Percentiles rank a stretch among this genome's conserved stretches.
These are phyloP conservation scores for Luffia ferchaultella DNA, from an alignment of 2,888 invertebrate genomes.

Conservation along the genomic window DNA sequence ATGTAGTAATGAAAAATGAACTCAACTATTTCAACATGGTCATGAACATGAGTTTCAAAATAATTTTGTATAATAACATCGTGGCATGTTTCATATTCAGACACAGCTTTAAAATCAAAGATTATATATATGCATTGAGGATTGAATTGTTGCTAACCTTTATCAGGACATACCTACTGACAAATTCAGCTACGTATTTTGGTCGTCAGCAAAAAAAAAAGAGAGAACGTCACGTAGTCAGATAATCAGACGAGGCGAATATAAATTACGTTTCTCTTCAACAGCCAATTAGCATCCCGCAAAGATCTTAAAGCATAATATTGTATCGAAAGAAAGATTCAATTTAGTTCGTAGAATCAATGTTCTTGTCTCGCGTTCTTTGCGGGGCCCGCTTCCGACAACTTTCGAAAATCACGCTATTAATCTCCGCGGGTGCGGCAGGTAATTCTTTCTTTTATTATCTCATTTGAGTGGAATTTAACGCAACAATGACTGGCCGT, in stretches of 20 bases:
- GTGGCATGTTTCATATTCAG: too few relatives aligned
- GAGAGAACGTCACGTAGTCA: conserved; percentile 2
- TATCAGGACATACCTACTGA: too few relatives aligned
- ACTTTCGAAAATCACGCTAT: conserved; percentile 26
- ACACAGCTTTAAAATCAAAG: too few relatives aligned
- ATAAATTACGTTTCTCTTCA: conserved; percentile 10
- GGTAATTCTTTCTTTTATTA: conserved; percentile 29
- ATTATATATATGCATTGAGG: too few relatives aligned
- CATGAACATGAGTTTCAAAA: too few relatives aligned
- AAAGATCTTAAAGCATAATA: conserved; percentile 3
- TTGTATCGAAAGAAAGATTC: conserved; percentile 8
- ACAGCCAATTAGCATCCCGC: conserved; percentile 10
- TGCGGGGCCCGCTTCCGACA: not conserved
- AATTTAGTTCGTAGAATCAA: conserved; percentile 14
- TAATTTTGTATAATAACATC: too few relatives aligned
- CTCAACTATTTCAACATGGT: too few relatives aligned
- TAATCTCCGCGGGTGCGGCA: conserved; percentile 19
- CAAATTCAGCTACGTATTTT: too few relatives aligned
- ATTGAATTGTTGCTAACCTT: too few relatives aligned
- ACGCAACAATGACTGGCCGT: conserved; percentile 51
- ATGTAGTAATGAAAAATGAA: too few relatives aligned
- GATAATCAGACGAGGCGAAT: conserved; percentile 9
- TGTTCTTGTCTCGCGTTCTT: conserved; percentile 11
- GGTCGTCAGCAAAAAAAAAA: not conserved
- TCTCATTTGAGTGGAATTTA: conserved; percentile 47